Evolutionary conservation across 2,888 invertebrate species (phyloP).

Genomic region (Beris chalybata): DNA sequence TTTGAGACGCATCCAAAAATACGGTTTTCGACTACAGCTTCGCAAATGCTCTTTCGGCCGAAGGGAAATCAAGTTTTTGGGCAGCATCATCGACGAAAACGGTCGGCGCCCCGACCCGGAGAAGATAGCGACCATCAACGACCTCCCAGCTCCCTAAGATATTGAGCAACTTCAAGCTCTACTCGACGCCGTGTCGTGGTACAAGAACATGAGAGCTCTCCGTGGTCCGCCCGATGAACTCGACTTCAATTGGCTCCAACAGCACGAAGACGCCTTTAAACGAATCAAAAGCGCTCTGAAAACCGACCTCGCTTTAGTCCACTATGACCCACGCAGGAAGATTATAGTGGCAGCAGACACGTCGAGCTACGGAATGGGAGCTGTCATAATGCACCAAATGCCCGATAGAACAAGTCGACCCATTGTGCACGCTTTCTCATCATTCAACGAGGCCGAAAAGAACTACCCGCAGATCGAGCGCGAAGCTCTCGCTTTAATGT

Average conservation of each 20-base stretch:
- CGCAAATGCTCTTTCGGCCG: slow-evolving; percentile 20
- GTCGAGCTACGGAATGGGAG: too few relatives aligned
- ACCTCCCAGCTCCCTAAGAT: slow-evolving; percentile 23
- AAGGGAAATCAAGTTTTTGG: slow-evolving; percentile 18
- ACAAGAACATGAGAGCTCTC: slow-evolving; percentile 2
- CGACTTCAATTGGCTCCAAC: not conserved
- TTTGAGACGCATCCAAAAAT: slow-evolving; percentile 14
- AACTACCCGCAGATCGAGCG: slow-evolving; percentile 42
- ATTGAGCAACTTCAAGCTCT: slow-evolving; percentile 15
- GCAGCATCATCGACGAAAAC: slow-evolving; percentile 18
- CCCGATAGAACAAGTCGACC: too few relatives aligned
- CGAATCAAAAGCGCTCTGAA: slow-evolving; percentile 1
- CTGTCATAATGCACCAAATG: too few relatives aligned
- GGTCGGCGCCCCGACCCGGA: slow-evolving; percentile 17
- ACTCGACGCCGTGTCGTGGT: slow-evolving; percentile 16
- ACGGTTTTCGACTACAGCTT: slow-evolving; percentile 10
- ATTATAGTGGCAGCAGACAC: not conserved
- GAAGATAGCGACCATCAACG: slow-evolving; percentile 6
- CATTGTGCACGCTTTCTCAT: slow-evolving; percentile 45
- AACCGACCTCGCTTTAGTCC: slow-evolving; percentile 7
- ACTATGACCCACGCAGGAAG: slow-evolving; percentile 20
- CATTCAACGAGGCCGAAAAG: slow-evolving; percentile 40
- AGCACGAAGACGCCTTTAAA: slow-evolving; percentile 3
- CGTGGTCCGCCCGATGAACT: not conserved
- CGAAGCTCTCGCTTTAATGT: slow-evolving; percentile 46